Conservation (phyloP, 2,888 invertebrate genomes). For the Drosophila anomelani region DNA sequence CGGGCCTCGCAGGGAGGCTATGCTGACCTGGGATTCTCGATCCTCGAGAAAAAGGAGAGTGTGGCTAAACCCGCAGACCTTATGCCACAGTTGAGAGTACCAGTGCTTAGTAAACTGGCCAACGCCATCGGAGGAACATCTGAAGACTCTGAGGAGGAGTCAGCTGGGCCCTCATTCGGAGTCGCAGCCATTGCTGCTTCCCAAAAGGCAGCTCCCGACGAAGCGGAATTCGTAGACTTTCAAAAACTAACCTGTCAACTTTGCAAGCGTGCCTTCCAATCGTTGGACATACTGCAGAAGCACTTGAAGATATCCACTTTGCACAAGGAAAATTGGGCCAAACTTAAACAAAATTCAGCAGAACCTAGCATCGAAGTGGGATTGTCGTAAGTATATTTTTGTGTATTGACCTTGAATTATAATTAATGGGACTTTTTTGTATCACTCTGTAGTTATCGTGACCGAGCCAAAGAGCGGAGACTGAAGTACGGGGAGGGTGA, state of each 20-base stretch:
- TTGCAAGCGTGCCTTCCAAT: slow-evolving; percentile 97
- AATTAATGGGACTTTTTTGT: not conserved
- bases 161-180: slow-evolving; percentile 86
- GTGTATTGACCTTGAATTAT: not conserved
- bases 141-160: slow-evolving; percentile 86
- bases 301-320: slow-evolving; percentile 97
- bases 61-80: slow-evolving; percentile 78
- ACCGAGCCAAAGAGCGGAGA: slow-evolving; percentile 97
- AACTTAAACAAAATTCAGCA: slow-evolving; percentile 83
- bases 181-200: not conserved
- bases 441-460: slow-evolving; percentile 87
- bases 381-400: slow-evolving; percentile 54
- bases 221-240: slow-evolving; percentile 93
- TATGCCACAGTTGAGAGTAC: slow-evolving; percentile 60
- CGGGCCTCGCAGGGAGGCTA: slow-evolving; percentile 86
- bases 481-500: slow-evolving; percentile 96
- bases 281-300: slow-evolving; percentile 94
- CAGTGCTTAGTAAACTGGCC: slow-evolving; percentile 86
- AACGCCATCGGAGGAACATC: slow-evolving; percentile 89
- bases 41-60: slow-evolving; percentile 91
- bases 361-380: slow-evolving; percentile 34
- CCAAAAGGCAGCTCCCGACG: slow-evolving; percentile 84
- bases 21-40: slow-evolving; percentile 96
- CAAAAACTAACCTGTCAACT: slow-evolving; percentile 95
- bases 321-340: slow-evolving; percentile 93